Evolutionary conservation across 2,888 invertebrate species (phyloP).

Genomic region (Augochlorella aurata): DNA sequence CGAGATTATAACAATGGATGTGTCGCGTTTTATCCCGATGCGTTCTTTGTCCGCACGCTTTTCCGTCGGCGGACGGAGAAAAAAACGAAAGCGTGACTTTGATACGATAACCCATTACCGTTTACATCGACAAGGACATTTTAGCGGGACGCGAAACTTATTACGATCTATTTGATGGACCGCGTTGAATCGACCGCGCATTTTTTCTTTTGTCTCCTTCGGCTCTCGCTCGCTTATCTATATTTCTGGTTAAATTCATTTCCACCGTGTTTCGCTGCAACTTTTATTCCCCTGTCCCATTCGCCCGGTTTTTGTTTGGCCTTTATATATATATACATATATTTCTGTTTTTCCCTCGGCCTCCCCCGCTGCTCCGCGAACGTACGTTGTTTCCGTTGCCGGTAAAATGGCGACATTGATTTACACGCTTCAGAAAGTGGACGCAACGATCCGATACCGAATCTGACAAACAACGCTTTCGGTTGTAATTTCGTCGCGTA

Average conservation of each 20-base stretch:
- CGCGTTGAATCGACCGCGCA: not conserved
- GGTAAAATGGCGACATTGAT: not conserved
- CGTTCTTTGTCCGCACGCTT: conserved; percentile 26
- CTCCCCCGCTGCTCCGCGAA: not conserved
- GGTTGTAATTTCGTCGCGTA: not conserved
- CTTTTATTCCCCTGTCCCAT: not conserved
- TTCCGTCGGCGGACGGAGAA: not conserved
- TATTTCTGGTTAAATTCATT: conserved; percentile 10
- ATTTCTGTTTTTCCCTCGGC: not conserved
- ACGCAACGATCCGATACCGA: too few species aligned
- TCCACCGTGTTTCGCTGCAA: not conserved
- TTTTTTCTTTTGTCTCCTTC: conserved; percentile 5
- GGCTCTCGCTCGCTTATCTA: not conserved
- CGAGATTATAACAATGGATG: conserved; percentile 66
- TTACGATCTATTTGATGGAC: conserved; percentile 18
- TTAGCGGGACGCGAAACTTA: not conserved
- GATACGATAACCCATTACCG: conserved; percentile 19
- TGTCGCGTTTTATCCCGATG: conserved; percentile 46
- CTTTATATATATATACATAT: not conserved
- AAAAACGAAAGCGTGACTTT: conserved; percentile 28
- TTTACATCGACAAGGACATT: conserved; percentile 15
- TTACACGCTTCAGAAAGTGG: not conserved
- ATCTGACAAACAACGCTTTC: not conserved
- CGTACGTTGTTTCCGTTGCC: not conserved
- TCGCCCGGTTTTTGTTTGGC: not conserved